Evolutionary conservation across 2,797 vertebrate genomes (phyloP).

Genomic region (Sebastes baramenuke): DNA sequence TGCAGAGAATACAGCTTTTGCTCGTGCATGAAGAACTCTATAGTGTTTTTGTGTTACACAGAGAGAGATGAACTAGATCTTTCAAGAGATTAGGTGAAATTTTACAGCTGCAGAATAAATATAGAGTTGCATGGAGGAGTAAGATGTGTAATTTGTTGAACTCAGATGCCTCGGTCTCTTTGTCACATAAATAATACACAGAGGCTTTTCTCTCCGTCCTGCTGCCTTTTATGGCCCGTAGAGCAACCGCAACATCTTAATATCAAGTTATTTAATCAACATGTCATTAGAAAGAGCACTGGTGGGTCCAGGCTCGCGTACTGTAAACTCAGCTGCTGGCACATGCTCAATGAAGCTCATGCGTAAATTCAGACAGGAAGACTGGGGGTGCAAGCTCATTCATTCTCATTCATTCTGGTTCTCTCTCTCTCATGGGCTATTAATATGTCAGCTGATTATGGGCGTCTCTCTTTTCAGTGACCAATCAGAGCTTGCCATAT

Average conservation of each 20-base stretch:
- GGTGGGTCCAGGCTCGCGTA: conserved; percentile 19
- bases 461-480: no score
- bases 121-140: not conserved
- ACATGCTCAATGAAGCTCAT: not conserved
- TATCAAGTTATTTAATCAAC: conserved; percentile 76
- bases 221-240: conserved; percentile 70
- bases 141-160: conserved; percentile 29
- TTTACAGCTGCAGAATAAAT: conserved; percentile 37
- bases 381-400: no score
- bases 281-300: conserved; percentile 63
- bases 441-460: no score
- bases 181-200: conserved; percentile 45
- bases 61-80: not conserved
- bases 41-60: not conserved
- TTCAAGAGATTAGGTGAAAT: conserved; percentile 1
- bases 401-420: no score
- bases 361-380: no score
- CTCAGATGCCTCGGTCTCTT: conserved; percentile 25
- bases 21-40: not conserved
- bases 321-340: conserved; percentile 68
- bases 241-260: conserved; percentile 49
- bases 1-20: not conserved
- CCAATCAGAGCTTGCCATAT: no score
- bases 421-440: no score
- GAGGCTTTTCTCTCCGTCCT: conserved; percentile 14